phyloP scores from a whole-genome alignment of 2,797 vertebrate genomes.

The Acanthurus leucopareius region DNA sequence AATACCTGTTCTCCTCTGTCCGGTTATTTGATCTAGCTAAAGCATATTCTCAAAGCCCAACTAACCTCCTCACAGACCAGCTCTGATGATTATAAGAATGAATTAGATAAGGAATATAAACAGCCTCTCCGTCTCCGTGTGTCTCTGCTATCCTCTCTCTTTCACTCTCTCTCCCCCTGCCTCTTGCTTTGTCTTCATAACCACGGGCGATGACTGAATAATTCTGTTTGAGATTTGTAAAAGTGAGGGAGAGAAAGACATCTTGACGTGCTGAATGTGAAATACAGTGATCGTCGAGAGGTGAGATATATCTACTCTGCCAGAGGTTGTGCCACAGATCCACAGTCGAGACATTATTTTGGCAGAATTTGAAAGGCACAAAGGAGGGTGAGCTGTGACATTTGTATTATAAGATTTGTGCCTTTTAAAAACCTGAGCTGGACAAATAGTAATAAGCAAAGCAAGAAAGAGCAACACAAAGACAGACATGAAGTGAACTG shows the following conservation, averaged over 20 bases:
- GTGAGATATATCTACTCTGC: constrained; percentile 64
- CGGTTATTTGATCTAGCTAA: constrained; percentile 50
- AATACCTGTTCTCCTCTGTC: constrained; percentile 16
- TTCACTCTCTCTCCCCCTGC: constrained; percentile 44
- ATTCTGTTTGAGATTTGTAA: constrained; percentile 83
- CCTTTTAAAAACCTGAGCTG: not conserved
- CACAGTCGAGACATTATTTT: constrained; percentile 54
- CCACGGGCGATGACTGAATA: constrained; percentile 79
- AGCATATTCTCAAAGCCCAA: constrained; percentile 29
- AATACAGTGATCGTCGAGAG: constrained; percentile 66
- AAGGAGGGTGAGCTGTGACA: constrained; percentile 27
- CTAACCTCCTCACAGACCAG: constrained; percentile 12
- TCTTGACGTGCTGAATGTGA: constrained; percentile 71
- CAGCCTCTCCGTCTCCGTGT: constrained; percentile 5
- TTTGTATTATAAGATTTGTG: constrained; percentile 36
- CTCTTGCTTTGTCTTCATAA: constrained; percentile 76
- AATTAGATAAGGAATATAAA: constrained; percentile 52
- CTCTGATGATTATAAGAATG: constrained; percentile 60
- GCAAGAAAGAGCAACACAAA: constrained; percentile 2
- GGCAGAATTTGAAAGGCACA: constrained; percentile 48
- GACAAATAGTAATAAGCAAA: constrained; percentile 29
- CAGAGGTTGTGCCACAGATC: constrained; percentile 62
- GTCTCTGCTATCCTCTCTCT: constrained; percentile 18
- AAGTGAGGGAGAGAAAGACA: constrained; percentile 71
- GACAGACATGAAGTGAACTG: not conserved